phyloP scores from a whole-genome alignment of 37 sponge, comb jelly and placozoan species.

The Bolinopsis microptera region DNA sequence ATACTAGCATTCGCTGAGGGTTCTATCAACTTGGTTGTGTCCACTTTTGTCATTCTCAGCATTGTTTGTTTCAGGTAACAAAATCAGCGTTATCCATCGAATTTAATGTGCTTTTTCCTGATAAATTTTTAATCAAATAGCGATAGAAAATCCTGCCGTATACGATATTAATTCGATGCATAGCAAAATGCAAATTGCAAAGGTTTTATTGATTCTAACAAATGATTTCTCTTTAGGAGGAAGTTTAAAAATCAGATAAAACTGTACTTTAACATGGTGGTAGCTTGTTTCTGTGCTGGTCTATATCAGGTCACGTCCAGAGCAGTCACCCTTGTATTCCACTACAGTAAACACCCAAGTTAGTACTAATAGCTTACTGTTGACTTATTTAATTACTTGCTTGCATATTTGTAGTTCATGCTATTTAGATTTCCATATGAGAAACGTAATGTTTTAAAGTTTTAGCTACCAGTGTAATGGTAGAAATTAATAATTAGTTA shows the following conservation, averaged over 20 bases:
- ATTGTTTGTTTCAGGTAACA: not conserved
- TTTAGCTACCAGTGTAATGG: too few relatives aligned
- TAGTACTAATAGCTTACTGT: not conserved
- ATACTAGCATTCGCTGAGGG: not conserved
- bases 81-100: not conserved
- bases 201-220: too few relatives aligned
- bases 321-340: not conserved
- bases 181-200: too few relatives aligned
- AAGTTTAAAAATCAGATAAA: not conserved
- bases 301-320: not conserved
- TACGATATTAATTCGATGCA: too few relatives aligned
- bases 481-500: too few relatives aligned
- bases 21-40: not conserved
- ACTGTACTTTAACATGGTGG: not conserved
- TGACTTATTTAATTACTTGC: not conserved
- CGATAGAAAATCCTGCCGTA: too few relatives aligned
- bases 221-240: not conserved
- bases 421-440: too few relatives aligned
- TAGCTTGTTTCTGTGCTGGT: constrained; percentile 29
- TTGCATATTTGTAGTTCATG: too few relatives aligned
- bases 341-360: not conserved
- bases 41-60: not conserved
- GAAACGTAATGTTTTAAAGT: too few relatives aligned
- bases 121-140: too few relatives aligned
- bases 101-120: too few relatives aligned